Conservation (phyloP, 2,888 invertebrate genomes). For the Strigamia crassipes region DNA sequence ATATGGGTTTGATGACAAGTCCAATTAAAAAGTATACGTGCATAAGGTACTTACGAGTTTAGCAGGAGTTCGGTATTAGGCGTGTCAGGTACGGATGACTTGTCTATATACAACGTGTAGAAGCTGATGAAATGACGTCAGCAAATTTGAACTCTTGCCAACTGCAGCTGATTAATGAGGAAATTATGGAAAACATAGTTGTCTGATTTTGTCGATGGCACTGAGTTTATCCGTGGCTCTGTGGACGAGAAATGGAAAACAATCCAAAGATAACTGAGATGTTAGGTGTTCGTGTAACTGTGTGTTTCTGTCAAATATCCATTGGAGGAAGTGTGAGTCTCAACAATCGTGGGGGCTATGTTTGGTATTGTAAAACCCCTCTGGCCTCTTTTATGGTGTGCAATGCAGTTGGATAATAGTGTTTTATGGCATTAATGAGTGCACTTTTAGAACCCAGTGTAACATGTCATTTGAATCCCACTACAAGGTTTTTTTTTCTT, state of each 20-base stretch:
- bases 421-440: slow-evolving; percentile 42
- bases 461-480: slow-evolving; percentile 32
- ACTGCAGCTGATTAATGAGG: background rate
- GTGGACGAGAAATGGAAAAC: background rate
- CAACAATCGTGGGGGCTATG: background rate
- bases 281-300: slow-evolving; percentile 15
- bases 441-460: background rate
- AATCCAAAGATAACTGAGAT: slow-evolving; percentile 10
- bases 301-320: slow-evolving; percentile 35
- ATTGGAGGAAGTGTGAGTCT: slow-evolving; percentile 15
- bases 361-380: slow-evolving; percentile 34
- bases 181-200: background rate
- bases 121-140: slow-evolving; percentile 37
- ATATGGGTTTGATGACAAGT: background rate
- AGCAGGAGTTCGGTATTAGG: background rate
- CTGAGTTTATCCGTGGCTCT: background rate
- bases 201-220: background rate
- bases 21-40: background rate
- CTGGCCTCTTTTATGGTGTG: slow-evolving; percentile 35
- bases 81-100: slow-evolving; percentile 8
- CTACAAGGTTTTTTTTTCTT: slow-evolving; percentile 37
- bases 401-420: slow-evolving; percentile 37
- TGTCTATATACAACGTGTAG: background rate
- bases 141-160: slow-evolving; percentile 34
- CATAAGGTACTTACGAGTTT: background rate